Evolutionary conservation across 2,888 invertebrate genomes (phyloP).

Genomic region (Ceriagrion tenellum): DNA sequence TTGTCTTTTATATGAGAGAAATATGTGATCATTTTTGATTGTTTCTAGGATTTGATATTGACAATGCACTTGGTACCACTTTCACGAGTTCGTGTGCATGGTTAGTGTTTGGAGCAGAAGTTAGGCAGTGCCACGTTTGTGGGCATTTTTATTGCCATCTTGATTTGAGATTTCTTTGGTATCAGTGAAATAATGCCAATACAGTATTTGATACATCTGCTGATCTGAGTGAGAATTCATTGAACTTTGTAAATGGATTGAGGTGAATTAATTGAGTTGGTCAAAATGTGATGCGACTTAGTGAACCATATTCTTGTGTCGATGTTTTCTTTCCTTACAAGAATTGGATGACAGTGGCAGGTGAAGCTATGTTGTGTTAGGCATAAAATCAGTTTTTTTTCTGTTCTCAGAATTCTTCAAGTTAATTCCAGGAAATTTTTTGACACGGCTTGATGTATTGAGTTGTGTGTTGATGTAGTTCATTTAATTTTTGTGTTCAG

Average conservation of each 20-base stretch:
- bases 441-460: background rate
- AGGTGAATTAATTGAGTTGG: background rate
- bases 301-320: background rate
- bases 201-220: background rate
- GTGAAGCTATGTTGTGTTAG: background rate
- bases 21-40: background rate
- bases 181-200: background rate
- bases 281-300: background rate
- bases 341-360: background rate
- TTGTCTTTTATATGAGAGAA: constrained; percentile 11
- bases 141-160: background rate
- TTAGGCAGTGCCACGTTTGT: background rate
- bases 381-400: background rate
- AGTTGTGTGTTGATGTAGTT: background rate
- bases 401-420: background rate
- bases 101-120: background rate
- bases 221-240: background rate
- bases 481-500: background rate
- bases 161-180: background rate
- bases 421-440: background rate
- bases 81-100: background rate
- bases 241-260: background rate
- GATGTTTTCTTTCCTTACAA: background rate
- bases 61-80: background rate
- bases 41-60: background rate